phyloP scores from a whole-genome alignment of 2,113 vertebrate species.

The Amia ocellicauda region DNA sequence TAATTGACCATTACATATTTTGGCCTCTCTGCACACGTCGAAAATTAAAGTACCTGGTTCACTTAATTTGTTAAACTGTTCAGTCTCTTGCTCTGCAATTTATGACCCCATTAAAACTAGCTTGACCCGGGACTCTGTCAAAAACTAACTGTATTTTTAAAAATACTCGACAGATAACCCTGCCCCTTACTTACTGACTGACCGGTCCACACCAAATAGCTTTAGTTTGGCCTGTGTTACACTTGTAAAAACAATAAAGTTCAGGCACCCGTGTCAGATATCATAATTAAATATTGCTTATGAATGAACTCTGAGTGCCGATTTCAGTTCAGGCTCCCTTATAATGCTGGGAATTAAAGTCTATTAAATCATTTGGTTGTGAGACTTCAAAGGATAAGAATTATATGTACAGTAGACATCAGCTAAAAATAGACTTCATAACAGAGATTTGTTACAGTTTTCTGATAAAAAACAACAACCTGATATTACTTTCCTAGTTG shows the following conservation, averaged over 20 bases:
- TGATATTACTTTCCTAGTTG: too few species aligned
- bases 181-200: background rate
- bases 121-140: background rate
- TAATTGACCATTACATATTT: background rate
- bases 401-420: too few species aligned
- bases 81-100: background rate
- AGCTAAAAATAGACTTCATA: too few species aligned
- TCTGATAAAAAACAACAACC: too few species aligned
- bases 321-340: too few species aligned
- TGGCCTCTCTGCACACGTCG: background rate
- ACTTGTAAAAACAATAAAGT: conserved; percentile 22
- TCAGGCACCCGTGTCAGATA: conserved; percentile 7
- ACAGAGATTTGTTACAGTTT: too few species aligned
- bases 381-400: too few species aligned
- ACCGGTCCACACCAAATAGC: conserved; percentile 8
- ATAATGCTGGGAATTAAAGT: too few species aligned
- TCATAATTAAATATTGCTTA: too few species aligned
- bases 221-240: conserved; percentile 13
- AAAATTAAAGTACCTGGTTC: background rate
- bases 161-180: background rate
- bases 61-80: background rate
- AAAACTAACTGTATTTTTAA: background rate
- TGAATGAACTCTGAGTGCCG: too few species aligned
- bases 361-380: too few species aligned
- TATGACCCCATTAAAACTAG: background rate